These are phyloP conservation scores for Otolemur garnettii DNA, from an alignment of 2,113 vertebrate species.

Conservation along the genomic window DNA sequence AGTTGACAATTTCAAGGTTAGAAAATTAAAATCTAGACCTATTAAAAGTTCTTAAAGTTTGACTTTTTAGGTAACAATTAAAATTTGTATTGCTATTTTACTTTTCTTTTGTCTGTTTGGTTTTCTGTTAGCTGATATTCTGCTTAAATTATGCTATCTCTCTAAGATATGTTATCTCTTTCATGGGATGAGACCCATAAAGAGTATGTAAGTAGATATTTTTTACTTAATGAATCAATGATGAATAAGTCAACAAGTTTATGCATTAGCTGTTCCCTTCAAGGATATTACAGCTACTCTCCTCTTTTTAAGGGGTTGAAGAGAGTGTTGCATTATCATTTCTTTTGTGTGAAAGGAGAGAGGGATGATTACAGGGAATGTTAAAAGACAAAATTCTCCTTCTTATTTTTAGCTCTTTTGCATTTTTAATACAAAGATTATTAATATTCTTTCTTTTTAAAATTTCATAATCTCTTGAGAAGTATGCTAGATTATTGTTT, in stretches of 20 bases:
- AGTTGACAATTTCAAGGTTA: neutral
- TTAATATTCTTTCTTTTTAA: neutral
- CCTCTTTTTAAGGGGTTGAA: neutral
- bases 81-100: slow-evolving; percentile 40
- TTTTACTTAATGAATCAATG: neutral
- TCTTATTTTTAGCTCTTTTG: neutral
- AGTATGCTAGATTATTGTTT: neutral
- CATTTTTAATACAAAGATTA: neutral
- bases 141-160: neutral
- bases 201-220: neutral
- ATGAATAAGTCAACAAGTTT: neutral
- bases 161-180: neutral
- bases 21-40: slow-evolving; percentile 26
- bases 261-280: neutral
- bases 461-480: neutral
- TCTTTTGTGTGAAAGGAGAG: neutral
- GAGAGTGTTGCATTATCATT: neutral
- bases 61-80: slow-evolving; percentile 13
- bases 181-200: neutral
- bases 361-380: neutral
- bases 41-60: slow-evolving; percentile 38
- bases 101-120: slow-evolving; percentile 24
- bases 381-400: neutral
- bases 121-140: neutral
- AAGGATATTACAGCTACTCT: neutral